A percentile compares a stretch with the other conserved stretches of the same genome.
These are phyloP conservation scores for Urocyon cinereoargenteus DNA, from an alignment of 2,797 vertebrate species.

Conservation along the genomic window DNA sequence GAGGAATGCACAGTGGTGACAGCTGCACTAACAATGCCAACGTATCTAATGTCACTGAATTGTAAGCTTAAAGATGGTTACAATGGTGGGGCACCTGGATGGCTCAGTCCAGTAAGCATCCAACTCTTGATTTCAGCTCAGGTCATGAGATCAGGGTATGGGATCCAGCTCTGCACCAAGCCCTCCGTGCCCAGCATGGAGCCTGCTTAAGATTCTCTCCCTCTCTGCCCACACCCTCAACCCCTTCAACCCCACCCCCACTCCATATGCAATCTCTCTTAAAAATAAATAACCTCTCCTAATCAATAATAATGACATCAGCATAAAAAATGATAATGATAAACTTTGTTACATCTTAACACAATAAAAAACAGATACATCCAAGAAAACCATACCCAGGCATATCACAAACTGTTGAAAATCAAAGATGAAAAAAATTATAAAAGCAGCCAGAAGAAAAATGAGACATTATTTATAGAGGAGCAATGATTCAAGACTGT, in stretches of 20 bases:
- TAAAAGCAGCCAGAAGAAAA: not conserved
- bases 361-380: not conserved
- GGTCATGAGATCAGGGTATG: not conserved
- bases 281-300: not conserved
- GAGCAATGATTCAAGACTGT: not conserved
- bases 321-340: not conserved
- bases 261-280: too few relatives aligned
- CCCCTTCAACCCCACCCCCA: not conserved
- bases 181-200: not conserved
- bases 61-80: not conserved
- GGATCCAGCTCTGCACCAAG: not conserved
- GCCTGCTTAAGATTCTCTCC: not conserved
- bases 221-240: too few relatives aligned
- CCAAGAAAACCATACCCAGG: not conserved
- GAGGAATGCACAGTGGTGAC: not conserved
- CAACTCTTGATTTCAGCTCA: too few relatives aligned
- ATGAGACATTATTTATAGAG: not conserved
- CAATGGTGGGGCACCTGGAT: not conserved
- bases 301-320: not conserved
- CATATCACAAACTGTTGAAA: not conserved
- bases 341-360: not conserved
- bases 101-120: not conserved
- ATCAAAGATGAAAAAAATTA: not conserved
- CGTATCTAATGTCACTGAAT: not conserved
- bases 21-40: not conserved